These are phyloP conservation scores for Heteractis magnifica DNA, from an alignment of 92 coral and sea anemone species.

Conservation along the genomic window DNA sequence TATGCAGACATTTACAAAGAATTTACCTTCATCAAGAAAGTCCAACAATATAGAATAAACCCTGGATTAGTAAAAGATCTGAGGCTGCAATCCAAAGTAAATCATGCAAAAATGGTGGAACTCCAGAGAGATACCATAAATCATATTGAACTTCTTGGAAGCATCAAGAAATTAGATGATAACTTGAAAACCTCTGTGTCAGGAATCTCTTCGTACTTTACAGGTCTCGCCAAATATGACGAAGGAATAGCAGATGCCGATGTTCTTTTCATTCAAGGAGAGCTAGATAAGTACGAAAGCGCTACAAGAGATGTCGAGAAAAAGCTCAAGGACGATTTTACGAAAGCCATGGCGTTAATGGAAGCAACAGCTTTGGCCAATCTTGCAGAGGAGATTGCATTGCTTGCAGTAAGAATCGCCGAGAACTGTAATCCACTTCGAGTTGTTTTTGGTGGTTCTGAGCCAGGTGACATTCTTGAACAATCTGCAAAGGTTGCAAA, in stretches of 20 bases:
- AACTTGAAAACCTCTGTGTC: slow-evolving; percentile 34
- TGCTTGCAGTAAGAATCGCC: slow-evolving; percentile 36
- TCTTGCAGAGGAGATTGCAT: slow-evolving; percentile 30
- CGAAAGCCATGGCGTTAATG: slow-evolving; percentile 14
- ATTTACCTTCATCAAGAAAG: slow-evolving; percentile 41
- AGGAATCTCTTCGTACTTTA: slow-evolving; percentile 55
- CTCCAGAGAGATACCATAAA: slow-evolving; percentile 33
- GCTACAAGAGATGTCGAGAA: background rate
- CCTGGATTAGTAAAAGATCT: slow-evolving; percentile 44
- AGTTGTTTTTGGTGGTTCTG: slow-evolving; percentile 47
- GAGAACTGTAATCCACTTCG: slow-evolving; percentile 48
- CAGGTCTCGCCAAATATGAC: slow-evolving; percentile 47
- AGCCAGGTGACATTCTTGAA: slow-evolving; percentile 26
- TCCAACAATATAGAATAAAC: slow-evolving; percentile 21
- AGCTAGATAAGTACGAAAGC: slow-evolving; percentile 23
- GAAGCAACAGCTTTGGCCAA: background rate
- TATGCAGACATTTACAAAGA: slow-evolving; percentile 23
- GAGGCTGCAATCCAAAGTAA: slow-evolving; percentile 31
- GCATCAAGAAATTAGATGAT: slow-evolving; percentile 36
- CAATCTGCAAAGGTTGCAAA: slow-evolving; percentile 43
- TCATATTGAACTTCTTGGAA: slow-evolving; percentile 46
- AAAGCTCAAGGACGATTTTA: slow-evolving; percentile 32
- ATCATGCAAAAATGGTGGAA: slow-evolving; percentile 31
- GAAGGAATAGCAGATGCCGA: slow-evolving; percentile 68
- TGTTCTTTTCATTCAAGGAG: slow-evolving; percentile 36